Evolutionary conservation across 2,113 vertebrate species (phyloP).

Genomic region (Aphelocoma coerulescens): DNA sequence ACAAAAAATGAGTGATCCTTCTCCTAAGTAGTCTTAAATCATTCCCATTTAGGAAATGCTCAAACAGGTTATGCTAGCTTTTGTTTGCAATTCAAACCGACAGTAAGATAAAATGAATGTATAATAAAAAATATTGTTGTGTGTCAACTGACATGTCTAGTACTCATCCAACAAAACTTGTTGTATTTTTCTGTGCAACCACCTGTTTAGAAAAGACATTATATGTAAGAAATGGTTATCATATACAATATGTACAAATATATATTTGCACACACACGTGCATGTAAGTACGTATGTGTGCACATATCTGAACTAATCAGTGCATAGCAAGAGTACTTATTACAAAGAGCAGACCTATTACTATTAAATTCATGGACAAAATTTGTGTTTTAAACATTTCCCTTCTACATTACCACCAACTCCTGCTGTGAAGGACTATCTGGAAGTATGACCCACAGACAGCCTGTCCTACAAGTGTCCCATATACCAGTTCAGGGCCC

Average conservation of each 20-base stretch:
- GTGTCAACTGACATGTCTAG: not conserved
- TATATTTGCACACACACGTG: not conserved
- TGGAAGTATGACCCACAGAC: rapidly evolving
- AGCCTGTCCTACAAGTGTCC: not conserved
- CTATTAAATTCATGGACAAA: not conserved
- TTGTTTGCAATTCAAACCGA: not conserved
- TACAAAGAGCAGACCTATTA: not conserved
- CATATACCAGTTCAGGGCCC: not conserved
- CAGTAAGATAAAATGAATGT: not conserved
- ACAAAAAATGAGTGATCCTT: not conserved
- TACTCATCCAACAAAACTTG: not conserved
- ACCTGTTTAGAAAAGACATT: not conserved
- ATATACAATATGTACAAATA: not conserved
- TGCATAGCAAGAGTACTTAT: not conserved
- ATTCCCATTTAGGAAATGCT: not conserved
- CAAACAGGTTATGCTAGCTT: not conserved
- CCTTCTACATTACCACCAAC: not conserved
- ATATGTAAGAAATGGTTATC: not conserved
- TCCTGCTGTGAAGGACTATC: not conserved
- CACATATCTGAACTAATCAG: not conserved
- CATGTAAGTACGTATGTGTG: not conserved
- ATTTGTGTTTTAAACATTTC: not conserved
- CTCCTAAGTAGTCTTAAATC: not conserved
- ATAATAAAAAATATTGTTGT: not conserved
- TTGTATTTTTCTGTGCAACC: not conserved